These are phyloP conservation scores for Menidia beryllina DNA, from an alignment of 2,113 vertebrate species.

Conservation along the genomic window DNA sequence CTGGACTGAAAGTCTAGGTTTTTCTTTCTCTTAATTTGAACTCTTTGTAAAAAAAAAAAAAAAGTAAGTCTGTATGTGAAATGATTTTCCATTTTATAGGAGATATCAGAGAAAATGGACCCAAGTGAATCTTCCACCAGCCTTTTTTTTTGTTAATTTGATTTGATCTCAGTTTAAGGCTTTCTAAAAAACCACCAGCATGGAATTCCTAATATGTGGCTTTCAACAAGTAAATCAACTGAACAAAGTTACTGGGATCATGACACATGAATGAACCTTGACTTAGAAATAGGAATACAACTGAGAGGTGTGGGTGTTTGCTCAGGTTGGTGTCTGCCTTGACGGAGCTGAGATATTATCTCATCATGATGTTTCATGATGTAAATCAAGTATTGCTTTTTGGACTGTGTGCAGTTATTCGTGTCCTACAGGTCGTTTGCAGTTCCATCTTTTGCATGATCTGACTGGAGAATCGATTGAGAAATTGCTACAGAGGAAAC, in stretches of 20 bases:
- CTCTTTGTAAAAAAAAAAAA: too few relatives aligned
- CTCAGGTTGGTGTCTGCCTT: constrained; percentile 18
- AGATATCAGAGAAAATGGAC: too few relatives aligned
- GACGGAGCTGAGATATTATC: constrained; percentile 1
- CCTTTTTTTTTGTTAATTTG: too few relatives aligned
- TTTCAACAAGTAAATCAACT: background rate
- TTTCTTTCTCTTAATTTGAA: too few relatives aligned
- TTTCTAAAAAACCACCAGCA: too few relatives aligned
- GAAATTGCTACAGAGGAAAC: constrained; percentile 31
- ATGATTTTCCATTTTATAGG: too few relatives aligned
- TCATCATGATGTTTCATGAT: background rate
- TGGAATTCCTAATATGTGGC: too few relatives aligned
- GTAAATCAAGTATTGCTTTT: constrained; percentile 32
- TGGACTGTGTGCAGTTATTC: constrained; percentile 12
- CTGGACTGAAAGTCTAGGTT: background rate
- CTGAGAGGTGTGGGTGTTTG: constrained; percentile 9
- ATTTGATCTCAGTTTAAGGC: too few relatives aligned
- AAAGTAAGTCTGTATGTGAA: too few relatives aligned
- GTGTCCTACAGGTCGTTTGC: constrained; percentile 24
- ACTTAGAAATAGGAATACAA: background rate
- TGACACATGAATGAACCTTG: background rate
- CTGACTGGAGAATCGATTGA: constrained; percentile 17
- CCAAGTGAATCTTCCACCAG: too few relatives aligned
- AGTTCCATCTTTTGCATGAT: constrained; percentile 4
- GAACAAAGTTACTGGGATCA: background rate